Evolutionary conservation across 2,113 vertebrate genomes (phyloP), one percentile per base, ranked within the genome.

Genomic region (Eclectus roratus): DNA sequence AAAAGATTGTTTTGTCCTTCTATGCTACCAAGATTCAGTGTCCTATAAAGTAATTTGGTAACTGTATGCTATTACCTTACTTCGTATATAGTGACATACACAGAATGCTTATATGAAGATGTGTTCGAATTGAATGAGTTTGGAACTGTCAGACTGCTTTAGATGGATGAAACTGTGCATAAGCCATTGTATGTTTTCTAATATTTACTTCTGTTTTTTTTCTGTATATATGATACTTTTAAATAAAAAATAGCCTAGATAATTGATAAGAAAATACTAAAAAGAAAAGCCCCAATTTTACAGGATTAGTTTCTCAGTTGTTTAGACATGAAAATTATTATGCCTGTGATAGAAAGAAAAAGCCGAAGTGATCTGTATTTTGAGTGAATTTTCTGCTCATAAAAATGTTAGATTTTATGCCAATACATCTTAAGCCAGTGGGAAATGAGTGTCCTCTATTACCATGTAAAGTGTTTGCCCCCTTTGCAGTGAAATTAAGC

Each of bases 61-160:
- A 84, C 65, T 71, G 28, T 65, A 13, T 91, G 17, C 25, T 74
- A 64, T 81, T 78, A 50, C 64, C 79, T 71, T 64, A n/a, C 13
- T 84, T 84, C 63, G n/a, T 91, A 15, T 63, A 15, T 39, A 64
- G 37, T 73, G 29, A 47, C 64, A 58, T 43, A 63, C 21, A 28
- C 8, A 96, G 39, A 96, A 92, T 85, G 49, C n/a, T 94, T 94
- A 47, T 72, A 6, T 93, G 85, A 93, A 41, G 44, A 61, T 93
- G 64, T 94, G 85, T 94, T 88, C 58, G 21, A 90, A 37, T 10
- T 78, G 50, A 25, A 60, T 68, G 43, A 84, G 10, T 78, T 88
- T 70, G 20, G n/a, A 85, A 83, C 7, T 3, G 43, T 79, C 50
- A 72, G n/a, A 60, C 31, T 86, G 10, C 41, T 86, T 79, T 88